These are phyloP conservation scores for Imbricaverruca yamaguchii DNA, from an alignment of 2,888 invertebrate species.

Conservation along the genomic window DNA sequence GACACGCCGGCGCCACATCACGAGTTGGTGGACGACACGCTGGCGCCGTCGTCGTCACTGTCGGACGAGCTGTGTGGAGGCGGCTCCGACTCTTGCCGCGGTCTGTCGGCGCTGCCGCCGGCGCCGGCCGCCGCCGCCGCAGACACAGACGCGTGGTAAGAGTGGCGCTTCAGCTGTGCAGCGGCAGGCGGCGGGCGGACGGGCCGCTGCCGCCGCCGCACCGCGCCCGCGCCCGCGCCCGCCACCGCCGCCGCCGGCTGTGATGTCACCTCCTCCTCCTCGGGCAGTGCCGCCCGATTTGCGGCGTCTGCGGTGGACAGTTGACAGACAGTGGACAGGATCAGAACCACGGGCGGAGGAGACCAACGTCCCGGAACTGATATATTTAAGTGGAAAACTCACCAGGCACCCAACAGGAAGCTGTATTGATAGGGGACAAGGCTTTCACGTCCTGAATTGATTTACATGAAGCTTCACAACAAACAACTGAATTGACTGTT, in stretches of 20 bases:
- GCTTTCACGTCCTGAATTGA: no score
- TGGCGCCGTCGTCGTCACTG: slow-evolving; percentile 18
- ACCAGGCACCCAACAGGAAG: no score
- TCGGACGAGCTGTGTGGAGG: slow-evolving; percentile 12
- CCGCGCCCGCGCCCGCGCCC: not conserved
- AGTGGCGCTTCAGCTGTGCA: not conserved
- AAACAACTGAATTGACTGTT: no score
- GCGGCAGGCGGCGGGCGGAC: not conserved
- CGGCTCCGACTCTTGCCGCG: slow-evolving; percentile 20
- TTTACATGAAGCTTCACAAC: no score
- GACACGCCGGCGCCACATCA: not conserved
- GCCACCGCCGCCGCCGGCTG: not conserved
- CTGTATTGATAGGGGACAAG: no score
- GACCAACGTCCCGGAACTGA: no score
- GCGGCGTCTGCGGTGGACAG: not conserved
- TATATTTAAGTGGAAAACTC: no score
- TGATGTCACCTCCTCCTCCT: slow-evolving; percentile 17
- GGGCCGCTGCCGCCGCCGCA: not conserved
- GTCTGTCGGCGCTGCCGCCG: not conserved
- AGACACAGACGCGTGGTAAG: not conserved
- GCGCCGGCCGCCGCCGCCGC: not conserved
- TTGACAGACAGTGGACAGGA: no score
- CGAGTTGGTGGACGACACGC: slow-evolving; percentile 23
- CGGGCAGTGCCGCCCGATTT: not conserved
- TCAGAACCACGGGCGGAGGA: no score